phyloP scores from a whole-genome alignment of 2,797 vertebrate species.

The Enteromius thamalakanensis region DNA sequence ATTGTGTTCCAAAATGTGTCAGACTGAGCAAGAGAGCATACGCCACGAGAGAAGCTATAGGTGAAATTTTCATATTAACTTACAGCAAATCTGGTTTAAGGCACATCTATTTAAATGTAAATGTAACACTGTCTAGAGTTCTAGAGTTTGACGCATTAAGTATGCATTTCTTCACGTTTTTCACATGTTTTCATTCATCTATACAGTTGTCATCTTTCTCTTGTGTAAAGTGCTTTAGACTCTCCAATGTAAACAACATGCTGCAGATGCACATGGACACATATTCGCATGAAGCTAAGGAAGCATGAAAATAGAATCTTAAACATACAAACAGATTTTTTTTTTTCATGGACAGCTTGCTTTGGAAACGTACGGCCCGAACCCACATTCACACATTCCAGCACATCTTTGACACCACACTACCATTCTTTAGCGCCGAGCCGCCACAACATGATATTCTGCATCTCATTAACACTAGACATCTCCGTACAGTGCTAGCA shows the following conservation, averaged over 20 bases:
- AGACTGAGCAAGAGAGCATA: neutral
- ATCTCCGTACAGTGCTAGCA: slow-evolving; percentile 39
- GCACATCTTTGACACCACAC: slow-evolving; percentile 29
- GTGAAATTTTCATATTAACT: neutral
- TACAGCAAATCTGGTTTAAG: neutral
- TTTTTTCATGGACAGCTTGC: slow-evolving; percentile 13
- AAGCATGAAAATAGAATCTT: neutral
- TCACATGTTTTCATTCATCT: neutral
- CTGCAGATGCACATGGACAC: neutral
- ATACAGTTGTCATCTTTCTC: neutral
- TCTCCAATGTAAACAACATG: neutral
- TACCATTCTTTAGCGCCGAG: slow-evolving; percentile 31
- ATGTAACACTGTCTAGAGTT: neutral
- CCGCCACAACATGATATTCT: slow-evolving; percentile 32
- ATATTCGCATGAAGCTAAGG: neutral
- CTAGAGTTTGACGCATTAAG: neutral
- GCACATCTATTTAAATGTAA: neutral
- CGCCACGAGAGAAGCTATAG: neutral
- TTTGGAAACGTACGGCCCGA: neutral
- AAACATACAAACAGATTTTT: slow-evolving; percentile 2
- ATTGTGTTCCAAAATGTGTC: neutral
- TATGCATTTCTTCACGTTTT: slow-evolving; percentile 7
- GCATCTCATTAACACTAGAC: slow-evolving; percentile 29
- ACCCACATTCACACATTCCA: slow-evolving; percentile 15
- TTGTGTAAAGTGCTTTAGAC: neutral